These are phyloP conservation scores for Lepidonotus clava DNA, from an alignment of 2,888 invertebrate species.

Conservation along the genomic window DNA sequence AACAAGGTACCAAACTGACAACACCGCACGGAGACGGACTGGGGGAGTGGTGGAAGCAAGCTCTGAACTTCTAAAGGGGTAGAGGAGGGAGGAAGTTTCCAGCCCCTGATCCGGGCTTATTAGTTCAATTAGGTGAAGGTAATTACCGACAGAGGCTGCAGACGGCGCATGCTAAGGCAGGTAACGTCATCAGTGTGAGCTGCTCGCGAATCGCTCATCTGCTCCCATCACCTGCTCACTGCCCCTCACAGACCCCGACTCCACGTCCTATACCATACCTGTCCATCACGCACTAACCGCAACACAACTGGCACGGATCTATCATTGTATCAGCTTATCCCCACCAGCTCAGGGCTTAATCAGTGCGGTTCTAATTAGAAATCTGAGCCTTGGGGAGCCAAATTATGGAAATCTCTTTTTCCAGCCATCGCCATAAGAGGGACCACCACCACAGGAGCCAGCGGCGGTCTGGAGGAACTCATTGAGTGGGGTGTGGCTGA, in stretches of 20 bases:
- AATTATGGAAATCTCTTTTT: not conserved
- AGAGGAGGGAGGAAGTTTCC: not conserved
- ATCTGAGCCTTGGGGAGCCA: not conserved
- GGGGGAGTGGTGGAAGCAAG: not conserved
- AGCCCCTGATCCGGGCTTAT: constrained; percentile 9
- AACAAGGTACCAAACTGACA: no score
- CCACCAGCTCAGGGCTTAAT: constrained; percentile 4
- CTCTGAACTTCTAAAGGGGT: no score
- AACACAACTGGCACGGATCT: no score
- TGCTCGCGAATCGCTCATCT: not conserved
- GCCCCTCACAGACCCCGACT: not conserved
- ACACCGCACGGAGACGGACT: not conserved
- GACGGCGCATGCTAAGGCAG: no score
- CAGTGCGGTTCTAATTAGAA: not conserved
- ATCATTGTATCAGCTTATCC: no score
- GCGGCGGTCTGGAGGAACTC: no score
- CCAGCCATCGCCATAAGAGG: no score
- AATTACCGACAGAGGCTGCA: not conserved
- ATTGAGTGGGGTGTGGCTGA: no score
- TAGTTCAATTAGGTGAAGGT: constrained; percentile 15
- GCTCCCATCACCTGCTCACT: not conserved
- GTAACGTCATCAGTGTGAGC: no score
- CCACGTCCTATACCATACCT: not conserved
- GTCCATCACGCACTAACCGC: no score
- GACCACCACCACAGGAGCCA: no score